These are phyloP conservation scores for Eriocheir sinensis DNA, from an alignment of 1,140 invertebrate species.

Conservation along the genomic window DNA sequence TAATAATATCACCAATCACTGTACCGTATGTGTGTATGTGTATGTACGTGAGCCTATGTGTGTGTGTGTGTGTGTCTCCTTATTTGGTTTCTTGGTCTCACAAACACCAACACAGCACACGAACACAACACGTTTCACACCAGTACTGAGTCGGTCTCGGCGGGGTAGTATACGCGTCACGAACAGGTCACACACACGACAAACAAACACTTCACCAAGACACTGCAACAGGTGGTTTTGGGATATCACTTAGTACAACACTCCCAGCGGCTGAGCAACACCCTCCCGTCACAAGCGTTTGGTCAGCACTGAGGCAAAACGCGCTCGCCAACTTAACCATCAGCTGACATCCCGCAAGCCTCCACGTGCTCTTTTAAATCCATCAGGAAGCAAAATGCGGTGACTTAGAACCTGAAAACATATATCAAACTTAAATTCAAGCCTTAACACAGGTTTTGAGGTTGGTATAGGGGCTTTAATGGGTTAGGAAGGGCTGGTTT, in stretches of 20 bases:
- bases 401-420: not conserved
- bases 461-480: not conserved
- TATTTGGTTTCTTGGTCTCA: not conserved
- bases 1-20: conserved; percentile 9
- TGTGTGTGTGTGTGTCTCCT: not conserved
- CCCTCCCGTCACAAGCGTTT: not conserved
- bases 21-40: not conserved
- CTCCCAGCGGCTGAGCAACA: not conserved
- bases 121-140: not conserved
- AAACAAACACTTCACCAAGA: not conserved
- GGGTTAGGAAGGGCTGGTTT: not conserved
- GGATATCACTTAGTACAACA: not conserved
- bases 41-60: not conserved
- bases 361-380: not conserved
- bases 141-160: too few species aligned
- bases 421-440: not conserved
- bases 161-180: not conserved
- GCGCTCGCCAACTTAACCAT: not conserved
- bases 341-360: not conserved
- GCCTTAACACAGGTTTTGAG: not conserved
- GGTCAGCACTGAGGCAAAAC: not conserved
- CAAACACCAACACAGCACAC: not conserved
- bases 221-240: not conserved
- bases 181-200: not conserved
- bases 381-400: not conserved